phyloP scores from a whole-genome alignment of 2,797 vertebrate species.

The Cryptoblepharus egeriae region DNA sequence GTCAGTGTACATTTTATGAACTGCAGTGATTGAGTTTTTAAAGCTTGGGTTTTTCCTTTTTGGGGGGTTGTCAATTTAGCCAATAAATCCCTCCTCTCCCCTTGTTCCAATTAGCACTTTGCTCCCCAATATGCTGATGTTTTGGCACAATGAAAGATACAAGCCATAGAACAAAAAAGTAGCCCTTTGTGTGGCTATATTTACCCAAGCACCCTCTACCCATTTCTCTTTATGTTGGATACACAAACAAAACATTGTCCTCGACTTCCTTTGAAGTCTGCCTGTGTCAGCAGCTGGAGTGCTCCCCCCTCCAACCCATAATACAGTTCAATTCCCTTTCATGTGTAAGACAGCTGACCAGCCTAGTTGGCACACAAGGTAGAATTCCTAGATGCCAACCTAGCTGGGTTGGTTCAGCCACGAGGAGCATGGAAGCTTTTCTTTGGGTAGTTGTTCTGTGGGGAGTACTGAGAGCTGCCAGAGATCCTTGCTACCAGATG shows the following conservation, averaged over 20 bases:
- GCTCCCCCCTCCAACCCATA: background rate
- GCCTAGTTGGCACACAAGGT: background rate
- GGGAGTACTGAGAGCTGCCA: background rate
- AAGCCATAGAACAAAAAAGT: background rate
- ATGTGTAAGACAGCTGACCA: slow-evolving; percentile 21
- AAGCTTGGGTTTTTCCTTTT: background rate
- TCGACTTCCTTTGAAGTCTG: slow-evolving; percentile 15
- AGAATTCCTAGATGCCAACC: slow-evolving; percentile 10
- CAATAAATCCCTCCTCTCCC: background rate
- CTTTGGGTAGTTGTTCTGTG: background rate
- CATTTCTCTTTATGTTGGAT: slow-evolving; percentile 14
- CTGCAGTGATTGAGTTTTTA: background rate
- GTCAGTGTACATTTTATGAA: slow-evolving; percentile 31
- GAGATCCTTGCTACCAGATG: background rate
- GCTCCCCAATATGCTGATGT: background rate
- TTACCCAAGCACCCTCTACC: background rate
- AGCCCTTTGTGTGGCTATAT: slow-evolving; percentile 4
- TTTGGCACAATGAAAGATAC: background rate
- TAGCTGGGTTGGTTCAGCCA: background rate
- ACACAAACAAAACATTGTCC: slow-evolving; percentile 22
- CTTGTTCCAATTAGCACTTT: background rate
- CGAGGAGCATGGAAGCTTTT: background rate
- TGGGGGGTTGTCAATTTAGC: too few species aligned
- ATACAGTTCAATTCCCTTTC: slow-evolving; percentile 19
- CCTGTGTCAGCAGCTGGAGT: slow-evolving; percentile 4